A percentile compares a stretch with the other conserved stretches of the same genome.
These are phyloP conservation scores for Tretioscincus oriximinensis DNA, from an alignment of 2,113 vertebrate species.

Conservation along the genomic window DNA sequence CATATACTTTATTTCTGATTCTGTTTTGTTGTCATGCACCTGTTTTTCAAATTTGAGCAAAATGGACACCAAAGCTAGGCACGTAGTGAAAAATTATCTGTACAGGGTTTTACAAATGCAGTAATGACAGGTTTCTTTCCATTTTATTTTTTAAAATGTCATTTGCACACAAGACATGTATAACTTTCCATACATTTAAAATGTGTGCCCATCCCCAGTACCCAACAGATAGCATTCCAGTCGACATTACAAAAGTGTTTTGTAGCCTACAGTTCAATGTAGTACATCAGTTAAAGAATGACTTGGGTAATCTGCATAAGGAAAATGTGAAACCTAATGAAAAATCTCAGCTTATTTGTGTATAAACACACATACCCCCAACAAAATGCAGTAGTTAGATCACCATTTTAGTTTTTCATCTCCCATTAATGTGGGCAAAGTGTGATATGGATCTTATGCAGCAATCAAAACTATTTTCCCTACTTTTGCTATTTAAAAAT, in stretches of 20 bases:
- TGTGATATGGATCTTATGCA: slow-evolving; percentile 48
- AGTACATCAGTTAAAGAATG: slow-evolving; percentile 65
- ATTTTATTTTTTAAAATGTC: slow-evolving; percentile 54
- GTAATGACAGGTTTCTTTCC: slow-evolving; percentile 67
- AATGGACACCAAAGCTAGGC: slow-evolving; percentile 84
- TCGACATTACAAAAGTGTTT: slow-evolving; percentile 72
- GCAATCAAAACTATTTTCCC: slow-evolving; percentile 41
- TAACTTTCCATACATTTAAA: slow-evolving; percentile 68
- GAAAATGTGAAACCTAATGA: slow-evolving; percentile 58
- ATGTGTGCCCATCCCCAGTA: slow-evolving; percentile 51
- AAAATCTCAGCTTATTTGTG: slow-evolving; percentile 45
- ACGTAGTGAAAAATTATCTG: slow-evolving; percentile 82
- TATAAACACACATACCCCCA: slow-evolving; percentile 19
- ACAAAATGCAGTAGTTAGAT: slow-evolving; percentile 30
- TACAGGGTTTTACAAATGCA: slow-evolving; percentile 78
- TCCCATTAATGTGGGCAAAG: slow-evolving; percentile 53
- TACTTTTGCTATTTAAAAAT: slow-evolving; percentile 49
- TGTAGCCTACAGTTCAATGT: slow-evolving; percentile 72
- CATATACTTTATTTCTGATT: slow-evolving; percentile 76
- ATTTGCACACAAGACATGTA: slow-evolving; percentile 68
- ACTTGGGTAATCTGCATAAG: slow-evolving; percentile 74
- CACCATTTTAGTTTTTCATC: slow-evolving; percentile 42
- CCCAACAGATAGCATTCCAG: slow-evolving; percentile 75
- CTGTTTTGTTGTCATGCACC: slow-evolving; percentile 78
- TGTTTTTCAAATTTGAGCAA: slow-evolving; percentile 76